Evolutionary conservation across 1,140 invertebrate species (phyloP), one percentile per base, ranked within the genome.

Genomic region (Holotrichia oblita): DNA sequence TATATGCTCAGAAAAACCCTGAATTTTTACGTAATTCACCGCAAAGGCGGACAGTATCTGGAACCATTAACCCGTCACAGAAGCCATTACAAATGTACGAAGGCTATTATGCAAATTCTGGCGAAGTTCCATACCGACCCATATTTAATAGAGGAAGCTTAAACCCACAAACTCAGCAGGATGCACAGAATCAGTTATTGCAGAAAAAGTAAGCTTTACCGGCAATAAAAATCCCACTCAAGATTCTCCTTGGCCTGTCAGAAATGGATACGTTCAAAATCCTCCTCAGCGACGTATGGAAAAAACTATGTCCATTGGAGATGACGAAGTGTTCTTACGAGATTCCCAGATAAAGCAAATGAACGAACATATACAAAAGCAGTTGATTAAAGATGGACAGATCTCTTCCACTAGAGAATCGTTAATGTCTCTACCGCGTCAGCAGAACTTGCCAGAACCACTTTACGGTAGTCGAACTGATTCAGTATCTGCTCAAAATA

Each of bases 71-170:
- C 4, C n/a, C 34, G 14, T 14, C 48, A 6, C 48, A 55, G n/a
- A 55, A 76, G 0, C 2, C 24, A 59, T 22, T 9, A 10, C 40
- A n/a, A n/a, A 40, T 7, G 41, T 80, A 80, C 42, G 77, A 79
- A 61, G 77, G 78, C 20, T 77, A 80, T 74, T 41, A 76, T 22
- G 69, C 17, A 8, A 69, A 69, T 9, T 40, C 61, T 41, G 61
- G 20, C 0, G 55, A 76, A 74, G 41, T 40, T 42, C n/a, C 24
- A 27, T 81, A 83, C 40, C 81, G 86, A 12, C 89, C 89, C 10
- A 90, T 90, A 76, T 90, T 90, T 42, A 90, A 89, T 79, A 81
- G 89, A 4, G 89, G 89, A 6, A 90, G 89, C 81, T 80, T 90
- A 34, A 75, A 61, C 34, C 6, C 83, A 86, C 77, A 87, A 81